Base-by-base conservation (phyloP, 1,140 invertebrate species). In the Glomeris maerens region DNA sequence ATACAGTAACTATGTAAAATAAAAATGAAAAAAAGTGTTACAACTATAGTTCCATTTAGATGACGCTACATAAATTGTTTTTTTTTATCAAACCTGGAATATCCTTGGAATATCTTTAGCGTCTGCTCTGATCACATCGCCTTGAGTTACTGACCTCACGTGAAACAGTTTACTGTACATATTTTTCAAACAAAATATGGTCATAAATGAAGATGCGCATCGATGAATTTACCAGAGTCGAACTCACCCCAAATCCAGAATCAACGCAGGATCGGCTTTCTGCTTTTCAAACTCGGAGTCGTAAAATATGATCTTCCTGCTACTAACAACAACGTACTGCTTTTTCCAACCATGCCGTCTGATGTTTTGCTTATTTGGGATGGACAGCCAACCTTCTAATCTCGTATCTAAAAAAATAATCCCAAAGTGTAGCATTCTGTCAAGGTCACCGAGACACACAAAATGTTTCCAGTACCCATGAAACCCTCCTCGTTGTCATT, bases 101-200 rank as follows among this genome's bases (percentile, higher is more conserved):
- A 98, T 98, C 68, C 91, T 82, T 61, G 94, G 94, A 71, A 98
- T 94, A 77, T 97, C 92, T 81, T 93, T 93, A 67, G 89, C 87
- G 76, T 96, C 91, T 48, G 90, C 94, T 66, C 93, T 78, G 65
- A 96, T 94, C 54, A 97, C 92, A 78, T 98, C 94, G 60, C 92
- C 92, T 72, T 97, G 93, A 48, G 93, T 97, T 45, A 98, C 94
- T 52, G 90, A 85, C 59, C 94, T 79, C 52, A 98, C 94, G 72
- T 98, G 94, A 73, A 96, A 97, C 60, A 98, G 82, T 81, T 97
- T 97, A 67, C 91, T 92, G n/a, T n/a, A n/a, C n/a, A n/a, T n/a
- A n/a, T n/a, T n/a, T n/a, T n/a, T n/a, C n/a, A n/a, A 61, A 51
- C 52, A 23, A 55, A 45, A 62, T 49, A 22, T 41, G 27, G 17